Evolutionary conservation across 2,797 vertebrate species (phyloP), one percentile per base, ranked within the genome.

Genomic region (Brachyalestes nurse): DNA sequence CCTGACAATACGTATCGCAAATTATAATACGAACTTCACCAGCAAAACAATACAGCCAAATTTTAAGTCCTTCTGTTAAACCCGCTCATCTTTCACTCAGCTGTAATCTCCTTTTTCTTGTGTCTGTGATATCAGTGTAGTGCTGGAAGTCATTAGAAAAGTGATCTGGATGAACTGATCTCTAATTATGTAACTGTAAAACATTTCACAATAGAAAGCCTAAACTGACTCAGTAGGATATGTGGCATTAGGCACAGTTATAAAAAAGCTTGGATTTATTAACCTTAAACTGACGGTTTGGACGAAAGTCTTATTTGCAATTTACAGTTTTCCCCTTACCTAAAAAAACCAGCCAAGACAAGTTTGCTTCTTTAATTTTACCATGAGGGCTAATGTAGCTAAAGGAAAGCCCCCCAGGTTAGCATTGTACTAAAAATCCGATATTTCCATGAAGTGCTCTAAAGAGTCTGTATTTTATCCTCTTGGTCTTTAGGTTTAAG

Each of bases 401-500:
- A 45, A 45, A 45, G 1, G 8, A 12, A 45, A 45, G 42, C 42
- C 5, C 42, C 7, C 42, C 42, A 45, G 42, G 7, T 9, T 45
- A 45, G 42, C 5, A 45, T 12, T 51, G 47, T 47, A 8, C 45
- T 34, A 51, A 51, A 51, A 13, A 14, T 51, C 13, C 1, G 47
- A 58, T 21, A 58, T 4, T 2, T 58, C 21, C 21, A 9, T 13
- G 13, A 25, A 23, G 9, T 13, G 0, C 58, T 12, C 23, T 61
- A 16, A 61, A 38, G 28, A 38, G 62, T 65, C 62, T 65, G 6
- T 65, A 6, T 69, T 21, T 69, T 5, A 17, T 42, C 25, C 14
- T 25, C 23, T 70, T 6, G 42, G 10, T 55, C 76, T 57, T 55
- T 89, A 97, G 96, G 96, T 81, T 93, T 97, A 88, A 97, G 96